Base-by-base conservation (phyloP, 2,797 vertebrate species). In the Myotis findleyi region DNA sequence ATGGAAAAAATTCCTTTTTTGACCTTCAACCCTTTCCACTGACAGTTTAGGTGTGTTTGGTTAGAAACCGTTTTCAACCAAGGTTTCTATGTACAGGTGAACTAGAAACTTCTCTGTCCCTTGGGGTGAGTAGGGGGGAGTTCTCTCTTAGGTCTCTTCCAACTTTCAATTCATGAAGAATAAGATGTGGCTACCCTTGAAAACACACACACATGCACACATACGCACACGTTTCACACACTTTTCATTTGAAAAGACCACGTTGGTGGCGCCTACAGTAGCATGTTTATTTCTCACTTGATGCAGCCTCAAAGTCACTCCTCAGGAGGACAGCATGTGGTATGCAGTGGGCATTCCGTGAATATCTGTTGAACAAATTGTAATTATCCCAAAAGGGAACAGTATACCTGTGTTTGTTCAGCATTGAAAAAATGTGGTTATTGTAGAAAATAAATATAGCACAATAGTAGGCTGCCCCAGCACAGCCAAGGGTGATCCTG, bases 391-490 rank as follows among this genome's bases (percentile, higher is more conserved):
- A 75, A 59, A 30, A 57, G 12, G 36, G 17, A 92, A 23, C 20
- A 55, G 36, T 2, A 4, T 16, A 21, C 11, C n/a, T 88, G 23
- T 77, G 21, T 77, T 57, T 82, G 53, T 72, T 73, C 53, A 20
- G 49, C 38, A 30, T 36, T 66, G n/a, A 77, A 86, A 87, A 6
- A 64, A 47, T 20, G 20, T n/a, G 27, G 20, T 75, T n/a, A 68
- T 7, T 33, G 25, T 71, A 76, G 27, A 71, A 96, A 95, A 27
- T 76, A 71, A 81, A 87, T 75, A 62, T 7, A 91, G 38, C 47
- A 76, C 18, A 38, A 55, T n/a, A 81, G 41, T 44, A 9, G 9
- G 41, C 41, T 2, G 9, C 0, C 0, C 41, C 41, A 44, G 41
- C 41, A 44, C 2, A 44, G 41, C 41, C 41, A 44, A 44, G 41